Evolutionary conservation across 2,113 vertebrate genomes (phyloP).

Genomic region (Naja naja): DNA sequence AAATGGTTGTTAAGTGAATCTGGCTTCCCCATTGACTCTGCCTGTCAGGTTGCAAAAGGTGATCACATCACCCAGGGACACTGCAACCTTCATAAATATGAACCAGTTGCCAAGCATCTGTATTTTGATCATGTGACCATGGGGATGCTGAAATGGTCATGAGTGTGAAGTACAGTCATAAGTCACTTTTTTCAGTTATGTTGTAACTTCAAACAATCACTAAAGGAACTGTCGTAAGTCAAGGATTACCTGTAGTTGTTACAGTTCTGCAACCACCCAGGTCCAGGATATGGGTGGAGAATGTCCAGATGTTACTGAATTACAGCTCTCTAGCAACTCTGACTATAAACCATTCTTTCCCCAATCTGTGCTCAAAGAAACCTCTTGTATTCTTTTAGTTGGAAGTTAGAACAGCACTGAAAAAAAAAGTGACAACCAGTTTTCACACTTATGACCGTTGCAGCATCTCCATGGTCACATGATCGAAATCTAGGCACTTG

Average conservation of each 20-base stretch:
- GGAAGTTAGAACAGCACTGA: no score
- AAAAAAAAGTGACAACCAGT: no score
- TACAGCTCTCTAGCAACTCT: not conserved
- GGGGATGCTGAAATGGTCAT: not conserved
- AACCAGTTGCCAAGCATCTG: not conserved
- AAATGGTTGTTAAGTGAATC: not conserved
- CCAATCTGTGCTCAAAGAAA: not conserved
- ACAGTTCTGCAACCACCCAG: not conserved
- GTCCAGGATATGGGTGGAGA: not conserved
- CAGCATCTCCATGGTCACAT: no score
- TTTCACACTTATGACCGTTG: no score
- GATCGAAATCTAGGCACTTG: no score
- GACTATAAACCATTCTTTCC: not conserved
- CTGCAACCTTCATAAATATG: not conserved
- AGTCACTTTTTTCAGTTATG: not conserved
- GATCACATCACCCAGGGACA: not conserved
- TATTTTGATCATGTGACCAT: not conserved
- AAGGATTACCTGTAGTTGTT: not conserved
- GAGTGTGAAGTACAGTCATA: not conserved
- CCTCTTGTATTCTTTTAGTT: not conserved
- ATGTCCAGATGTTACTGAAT: not conserved
- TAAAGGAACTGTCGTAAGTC: not conserved
- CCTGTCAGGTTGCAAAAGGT: accelerated
- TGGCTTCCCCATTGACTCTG: not conserved
- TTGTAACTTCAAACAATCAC: not conserved